Base-by-base conservation (phyloP, 1,140 invertebrate genomes). In the Drosophila tropicalis region DNA sequence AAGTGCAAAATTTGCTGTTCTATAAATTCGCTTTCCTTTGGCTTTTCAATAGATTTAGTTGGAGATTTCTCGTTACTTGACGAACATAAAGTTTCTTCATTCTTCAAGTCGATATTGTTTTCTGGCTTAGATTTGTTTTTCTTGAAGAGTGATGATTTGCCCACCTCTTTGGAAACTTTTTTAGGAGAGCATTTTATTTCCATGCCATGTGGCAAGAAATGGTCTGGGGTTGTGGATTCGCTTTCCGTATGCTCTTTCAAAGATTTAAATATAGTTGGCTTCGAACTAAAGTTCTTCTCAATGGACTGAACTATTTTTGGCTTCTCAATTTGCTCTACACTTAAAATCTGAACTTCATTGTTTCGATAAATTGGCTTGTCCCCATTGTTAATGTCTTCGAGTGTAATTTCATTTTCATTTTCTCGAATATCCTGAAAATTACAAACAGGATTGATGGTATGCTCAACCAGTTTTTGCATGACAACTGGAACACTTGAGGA, bases 231-330 rank as follows among this genome's bases (percentile, higher is more conserved):
- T 3, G 47, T 5, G 9, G 1, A 7, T 15, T 6, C 6, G 13
- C 1, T 3, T 1, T 22, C 44, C 1, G 2, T 29, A 12, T 87
- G 83, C 12, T 71, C 62, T 5, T 25, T 51, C 5, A 47, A 10
- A 32, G 87, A 83, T 1, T 51, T 54, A 29, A 25, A 25, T 25
- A 25, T 25, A 25, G 22, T 25, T 25, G 22, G 15, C 13, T 79
- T 15, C 5, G 9, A 25, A 25, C 22, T 25, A 3, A 25, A 25
- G 4, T 25, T 25, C 0, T 25, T 25, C 3, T 44, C 17, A 0
- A 54, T 7, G 4, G 79, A 87, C 36, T 76, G 79, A 17, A 82
- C 82, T 3, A 76, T n/a, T 32, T 76, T 87, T 5, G 83, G 71
- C 1, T 67, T 62, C 0, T 70, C 64, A 15, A 86, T 62, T 3